Percentiles rank a stretch among this genome's conserved stretches.
Evolutionary conservation across 2,888 invertebrate species (phyloP).

Genomic region (Colletes collaris): DNA sequence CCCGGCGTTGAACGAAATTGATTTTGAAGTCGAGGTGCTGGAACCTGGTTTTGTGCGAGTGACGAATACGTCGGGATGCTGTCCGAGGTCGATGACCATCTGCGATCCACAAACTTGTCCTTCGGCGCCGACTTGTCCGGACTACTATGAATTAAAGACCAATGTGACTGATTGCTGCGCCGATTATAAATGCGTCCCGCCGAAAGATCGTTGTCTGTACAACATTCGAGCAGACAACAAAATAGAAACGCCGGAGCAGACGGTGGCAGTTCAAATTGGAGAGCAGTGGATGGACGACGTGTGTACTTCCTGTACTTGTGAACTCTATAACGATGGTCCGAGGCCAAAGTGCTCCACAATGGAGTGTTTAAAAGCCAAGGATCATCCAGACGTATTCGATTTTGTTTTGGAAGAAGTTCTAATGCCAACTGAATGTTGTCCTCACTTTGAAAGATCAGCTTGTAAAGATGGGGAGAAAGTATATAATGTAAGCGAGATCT

Average conservation of each 20-base stretch:
- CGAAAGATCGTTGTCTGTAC: conserved; percentile 87
- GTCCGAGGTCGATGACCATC: conserved; percentile 85
- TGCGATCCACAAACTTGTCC: conserved; percentile 88
- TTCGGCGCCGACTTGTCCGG: conserved; percentile 85
- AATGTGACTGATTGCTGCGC: conserved; percentile 86
- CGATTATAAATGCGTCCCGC: conserved; percentile 86
- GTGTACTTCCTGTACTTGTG: conserved; percentile 87
- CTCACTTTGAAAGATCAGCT: conserved; percentile 85
- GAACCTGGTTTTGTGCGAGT: conserved; percentile 87
- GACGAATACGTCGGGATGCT: conserved; percentile 88
- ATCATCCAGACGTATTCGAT: conserved; percentile 83
- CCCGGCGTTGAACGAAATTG: conserved; percentile 77
- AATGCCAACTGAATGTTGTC: conserved; percentile 87
- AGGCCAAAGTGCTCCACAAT: conserved; percentile 84
- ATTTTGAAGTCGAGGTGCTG: conserved; percentile 83
- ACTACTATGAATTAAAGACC: conserved; percentile 84
- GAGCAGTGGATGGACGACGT: conserved; percentile 89
- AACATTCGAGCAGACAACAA: conserved; percentile 84
- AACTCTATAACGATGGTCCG: conserved; percentile 77
- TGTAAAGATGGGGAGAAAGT: conserved; percentile 84
- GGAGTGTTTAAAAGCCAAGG: conserved; percentile 84
- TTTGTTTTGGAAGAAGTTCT: conserved; percentile 85
- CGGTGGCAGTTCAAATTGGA: conserved; percentile 78
- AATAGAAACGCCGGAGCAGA: conserved; percentile 23
- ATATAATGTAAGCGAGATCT: conserved; percentile 74